These are phyloP conservation scores for Elephantulus edwardii DNA, from an alignment of 2,113 vertebrate species.

Conservation along the genomic window DNA sequence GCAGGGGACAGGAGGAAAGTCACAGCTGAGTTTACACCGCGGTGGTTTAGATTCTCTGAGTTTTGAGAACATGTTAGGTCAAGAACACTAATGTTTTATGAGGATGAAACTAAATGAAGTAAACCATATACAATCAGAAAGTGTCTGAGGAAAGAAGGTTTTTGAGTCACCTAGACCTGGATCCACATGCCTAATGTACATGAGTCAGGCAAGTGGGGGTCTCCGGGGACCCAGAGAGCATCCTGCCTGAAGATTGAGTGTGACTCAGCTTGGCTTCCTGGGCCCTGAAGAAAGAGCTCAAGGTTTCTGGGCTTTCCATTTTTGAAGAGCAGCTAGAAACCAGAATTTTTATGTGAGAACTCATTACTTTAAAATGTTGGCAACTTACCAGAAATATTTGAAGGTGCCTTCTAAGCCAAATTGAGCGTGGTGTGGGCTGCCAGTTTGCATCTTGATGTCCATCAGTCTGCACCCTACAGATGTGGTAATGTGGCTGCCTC, in stretches of 20 bases:
- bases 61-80: constrained; percentile 3
- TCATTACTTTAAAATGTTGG: neutral
- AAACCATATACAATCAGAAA: neutral
- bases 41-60: neutral
- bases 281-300: neutral
- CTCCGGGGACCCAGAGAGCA: neutral
- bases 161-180: neutral
- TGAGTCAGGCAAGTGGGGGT: neutral
- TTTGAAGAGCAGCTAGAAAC: neutral
- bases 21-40: neutral
- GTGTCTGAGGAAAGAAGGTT: neutral
- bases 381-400: constrained; percentile 19
- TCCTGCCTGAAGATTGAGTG: neutral
- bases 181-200: neutral
- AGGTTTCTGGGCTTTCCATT: neutral
- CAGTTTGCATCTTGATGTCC: neutral
- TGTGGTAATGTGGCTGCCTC: neutral
- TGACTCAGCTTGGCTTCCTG: fast-evolving
- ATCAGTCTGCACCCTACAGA: neutral
- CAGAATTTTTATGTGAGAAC: neutral
- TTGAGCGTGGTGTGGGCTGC: neutral
- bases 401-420: neutral
- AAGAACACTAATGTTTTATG: neutral
- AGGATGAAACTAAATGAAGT: neutral
- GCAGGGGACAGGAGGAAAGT: neutral